Percentiles rank a stretch among this genome's conserved stretches.
These are phyloP conservation scores for Bombyx mandarina DNA, from an alignment of 1,140 invertebrate genomes.

Conservation along the genomic window DNA sequence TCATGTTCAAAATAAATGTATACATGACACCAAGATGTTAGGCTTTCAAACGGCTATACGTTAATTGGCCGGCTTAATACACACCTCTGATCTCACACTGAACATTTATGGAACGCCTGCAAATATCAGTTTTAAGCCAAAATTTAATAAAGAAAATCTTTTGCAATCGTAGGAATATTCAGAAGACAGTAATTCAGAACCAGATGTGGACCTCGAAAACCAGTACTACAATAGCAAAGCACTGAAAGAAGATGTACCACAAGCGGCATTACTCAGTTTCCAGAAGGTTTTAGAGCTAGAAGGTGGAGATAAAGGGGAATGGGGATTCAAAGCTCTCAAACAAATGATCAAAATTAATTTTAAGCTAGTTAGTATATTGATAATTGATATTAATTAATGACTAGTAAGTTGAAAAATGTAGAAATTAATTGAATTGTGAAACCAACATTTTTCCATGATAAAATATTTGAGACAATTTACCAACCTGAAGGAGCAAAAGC, in stretches of 20 bases:
- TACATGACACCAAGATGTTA: neutral
- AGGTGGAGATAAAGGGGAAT: slow-evolving; percentile 98
- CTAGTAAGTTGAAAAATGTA: too few species aligned
- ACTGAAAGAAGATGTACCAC: slow-evolving; percentile 97
- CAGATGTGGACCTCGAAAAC: slow-evolving; percentile 99
- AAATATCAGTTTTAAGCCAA: too few species aligned
- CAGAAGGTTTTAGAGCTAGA: slow-evolving; percentile 97
- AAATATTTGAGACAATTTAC: too few species aligned
- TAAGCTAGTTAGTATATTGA: slow-evolving; percentile 82
- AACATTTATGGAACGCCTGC: too few species aligned
- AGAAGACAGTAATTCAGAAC: slow-evolving; percentile 96
- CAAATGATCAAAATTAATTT: slow-evolving; percentile 99
- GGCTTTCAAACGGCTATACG: neutral
- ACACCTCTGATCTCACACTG: too few species aligned
- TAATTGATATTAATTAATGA: neutral
- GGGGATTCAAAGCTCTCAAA: slow-evolving; percentile 99
- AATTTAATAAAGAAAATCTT: neutral
- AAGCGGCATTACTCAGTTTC: slow-evolving; percentile 92
- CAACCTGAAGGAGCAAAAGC: too few species aligned
- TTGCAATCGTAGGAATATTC: slow-evolving; percentile 85
- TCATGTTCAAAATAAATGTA: neutral
- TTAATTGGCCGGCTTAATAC: too few species aligned
- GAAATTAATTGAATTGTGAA: too few species aligned
- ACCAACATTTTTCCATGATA: too few species aligned
- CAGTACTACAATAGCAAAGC: slow-evolving; percentile 99